Base-by-base conservation (phyloP, 1,140 invertebrate species). In the Heliconius hewitsoni region DNA sequence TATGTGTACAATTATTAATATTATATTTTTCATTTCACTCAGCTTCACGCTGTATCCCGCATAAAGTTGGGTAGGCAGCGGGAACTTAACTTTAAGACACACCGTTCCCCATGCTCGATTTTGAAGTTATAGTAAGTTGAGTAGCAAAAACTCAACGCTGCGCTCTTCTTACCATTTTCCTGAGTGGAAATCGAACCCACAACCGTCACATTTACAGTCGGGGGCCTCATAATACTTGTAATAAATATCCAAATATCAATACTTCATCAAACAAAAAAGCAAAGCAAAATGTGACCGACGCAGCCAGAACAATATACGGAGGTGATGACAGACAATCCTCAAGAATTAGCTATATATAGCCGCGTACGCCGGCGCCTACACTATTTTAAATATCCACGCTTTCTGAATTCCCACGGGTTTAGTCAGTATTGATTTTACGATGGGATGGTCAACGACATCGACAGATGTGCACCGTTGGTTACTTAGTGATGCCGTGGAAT, bases 241-340 rank as follows among this genome's bases (percentile, higher is more conserved):
- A 3, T 42, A 42, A 13, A 42, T 42, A 42, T 42, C 42, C 23
- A 66, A 66, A 66, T 66, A 66, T 27, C 23, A 60, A 60, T 60
- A 66, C 13, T 66, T 27, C 27, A 66, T 3, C 23, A 66, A 66
- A 66, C 60, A 6, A 66, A n/a, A 66, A 27, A 66, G 13, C 11
- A 30, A 27, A 66, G 27, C 23, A 30, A 60, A 60, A 30, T 66
- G 60, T 66, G 60, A 66, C 27, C 27, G 60, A 75, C 55, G 52
- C 18, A 71, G 71, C 71, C 46, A 66, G 81, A 86, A 86, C 86
- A 89, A 89, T 87, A 86, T 86, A 86, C 86, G 75, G 82, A 74
- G 73, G 78, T 81, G 89, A 80, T 86, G 87, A 90, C 86, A 77
- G 90, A 89, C 82, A 89, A 80, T 86, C 71, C 83, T 87, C 86